Evolutionary conservation across 2,888 invertebrate genomes (phyloP), one percentile per base, ranked within the genome.

Genomic region (Heteromurus nitidus): DNA sequence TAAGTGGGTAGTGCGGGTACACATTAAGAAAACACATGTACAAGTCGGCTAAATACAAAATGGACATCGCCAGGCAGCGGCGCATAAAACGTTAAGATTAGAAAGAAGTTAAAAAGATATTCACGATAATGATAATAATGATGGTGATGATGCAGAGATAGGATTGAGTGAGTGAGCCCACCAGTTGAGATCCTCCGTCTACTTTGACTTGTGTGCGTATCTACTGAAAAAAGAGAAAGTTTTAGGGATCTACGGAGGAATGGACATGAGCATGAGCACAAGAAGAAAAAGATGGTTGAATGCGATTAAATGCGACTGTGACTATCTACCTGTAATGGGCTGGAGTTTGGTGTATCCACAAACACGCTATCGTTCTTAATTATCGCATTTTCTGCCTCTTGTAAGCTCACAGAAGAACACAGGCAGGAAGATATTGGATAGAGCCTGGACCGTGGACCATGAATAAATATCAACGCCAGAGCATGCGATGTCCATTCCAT

Each of bases 1-100:
- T n/a, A n/a, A n/a, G n/a, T n/a, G n/a, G n/a, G n/a, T n/a, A 36
- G 5, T n/a, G n/a, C n/a, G n/a, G 50, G 9, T 50, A 7, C 55
- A 24, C 65, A 68, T 67, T 69, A 77, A 60, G 18, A 77, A 77
- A 83, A 85, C 84, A 82, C 81, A 73, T 85, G 84, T 85, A 84
- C 42, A 85, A 86, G 84, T 85, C 86, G 82, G 80, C 65, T 74
- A 65, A 65, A 74, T 74, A 74, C 74, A 74, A 74, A 74, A 74
- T 74, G 74, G 74, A 74, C 65, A 74, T 53, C 64, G 53, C n/a
- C n/a, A n/a, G n/a, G n/a, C n/a, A n/a, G n/a, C n/a, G n/a, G n/a
- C n/a, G n/a, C n/a, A n/a, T 47, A 42, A 22, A 58, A 28, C 22
- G 55, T n/a, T 11, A 50, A 24, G 47, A 24, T 55, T 24, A 55